Base-by-base conservation (phyloP, 2,888 invertebrate genomes). In the Diarsia dahlii region DNA sequence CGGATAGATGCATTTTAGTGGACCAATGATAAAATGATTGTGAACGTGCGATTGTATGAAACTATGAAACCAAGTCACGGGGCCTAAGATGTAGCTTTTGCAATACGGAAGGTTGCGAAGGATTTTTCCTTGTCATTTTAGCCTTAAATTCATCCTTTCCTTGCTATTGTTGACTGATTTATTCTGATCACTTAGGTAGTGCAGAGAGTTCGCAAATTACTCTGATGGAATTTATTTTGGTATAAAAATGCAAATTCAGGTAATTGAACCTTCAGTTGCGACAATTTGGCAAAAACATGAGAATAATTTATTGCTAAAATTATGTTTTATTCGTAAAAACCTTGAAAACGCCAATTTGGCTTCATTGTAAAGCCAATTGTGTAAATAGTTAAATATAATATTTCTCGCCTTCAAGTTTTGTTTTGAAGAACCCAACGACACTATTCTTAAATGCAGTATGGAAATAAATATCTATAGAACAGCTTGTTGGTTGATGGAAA, bases 41-140 rank as follows among this genome's bases (percentile, higher is more conserved):
- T 62, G 71, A 84, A 81, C 84, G 85, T 89, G 84, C 73, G 82
- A 80, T 28, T 28, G 28, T 85, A n/a, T 75, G 81, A n/a, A n/a
- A n/a, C n/a, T 78, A 65, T 60, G 69, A 66, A 72, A 69, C 39
- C 46, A 66, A 82, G 82, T 85, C 83, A 88, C 78, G 84, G 50
- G 45, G 48, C 48, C 3, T 65, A 73, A 58, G 39, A 73, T 69
- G 70, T 45, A 45, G 63, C 45, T 78, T 81, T 86, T 67, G 82
- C 54, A 79, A 85, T 67, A 50, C 39, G 28, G 63, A 63, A n/a
- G 1, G 60, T 63, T 10, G 23, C 66, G 65, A 76, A 80, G 70
- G 73, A 70, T 28, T 4, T 78, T 78, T 13, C 34, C 34, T 62
- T 76, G 65, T 58, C 13, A 20, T 71, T 46, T 18, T 3, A 58